Conservation (phyloP, 2,113 vertebrate species). For the Orthonyx spaldingii region DNA sequence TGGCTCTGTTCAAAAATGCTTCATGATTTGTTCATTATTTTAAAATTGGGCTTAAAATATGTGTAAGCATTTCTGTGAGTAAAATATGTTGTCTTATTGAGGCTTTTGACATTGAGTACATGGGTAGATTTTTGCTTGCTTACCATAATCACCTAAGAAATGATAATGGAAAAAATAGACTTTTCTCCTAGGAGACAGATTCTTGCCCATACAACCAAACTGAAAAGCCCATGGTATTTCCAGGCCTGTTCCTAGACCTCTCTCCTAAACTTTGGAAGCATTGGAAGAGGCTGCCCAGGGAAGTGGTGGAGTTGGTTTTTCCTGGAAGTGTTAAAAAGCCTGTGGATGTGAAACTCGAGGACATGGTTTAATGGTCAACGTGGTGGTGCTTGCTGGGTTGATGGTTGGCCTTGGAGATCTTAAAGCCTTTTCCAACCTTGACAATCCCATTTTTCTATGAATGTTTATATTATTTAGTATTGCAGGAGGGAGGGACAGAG, state of each 20-base stretch:
- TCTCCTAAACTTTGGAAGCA: neutral
- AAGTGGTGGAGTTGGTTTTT: neutral
- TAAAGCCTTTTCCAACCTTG: neutral
- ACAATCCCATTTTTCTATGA: neutral
- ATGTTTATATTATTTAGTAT: neutral
- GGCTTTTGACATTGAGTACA: neutral
- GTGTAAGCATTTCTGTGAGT: neutral
- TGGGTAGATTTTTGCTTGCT: neutral
- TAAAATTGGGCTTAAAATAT: neutral
- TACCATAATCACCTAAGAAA: neutral
- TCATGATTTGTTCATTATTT: neutral
- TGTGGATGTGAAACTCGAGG: fast-evolving
- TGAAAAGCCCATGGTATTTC: neutral
- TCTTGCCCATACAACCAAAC: neutral
- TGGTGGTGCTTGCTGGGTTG: neutral
- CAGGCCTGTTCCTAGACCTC: neutral
- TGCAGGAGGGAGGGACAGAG: neutral
- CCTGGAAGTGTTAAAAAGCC: neutral
- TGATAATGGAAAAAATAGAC: neutral
- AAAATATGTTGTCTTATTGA: neutral
- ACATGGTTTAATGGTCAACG: neutral
- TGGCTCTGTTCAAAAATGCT: neutral
- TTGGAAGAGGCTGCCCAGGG: neutral
- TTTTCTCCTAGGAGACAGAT: neutral
- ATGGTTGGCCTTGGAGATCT: neutral